Percentiles rank a stretch among this genome's conserved stretches.
phyloP scores from a whole-genome alignment of 1,140 invertebrate genomes.

The Vollenhovia emeryi region DNA sequence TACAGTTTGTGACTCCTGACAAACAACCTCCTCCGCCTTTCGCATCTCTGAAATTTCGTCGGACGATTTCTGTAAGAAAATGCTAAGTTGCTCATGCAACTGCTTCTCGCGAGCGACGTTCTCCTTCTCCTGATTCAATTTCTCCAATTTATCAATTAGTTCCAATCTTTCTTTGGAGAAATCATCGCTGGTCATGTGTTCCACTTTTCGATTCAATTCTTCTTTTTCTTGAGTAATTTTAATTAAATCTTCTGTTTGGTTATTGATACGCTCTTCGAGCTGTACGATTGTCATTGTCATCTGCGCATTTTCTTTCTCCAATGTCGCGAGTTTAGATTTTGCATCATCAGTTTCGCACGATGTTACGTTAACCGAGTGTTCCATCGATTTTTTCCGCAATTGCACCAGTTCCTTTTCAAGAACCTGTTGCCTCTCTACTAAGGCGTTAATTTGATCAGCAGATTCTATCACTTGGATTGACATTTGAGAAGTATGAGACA shows the following conservation, averaged over 20 bases:
- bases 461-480: conserved; percentile 19
- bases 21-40: conserved; percentile 16
- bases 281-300: conserved; percentile 62
- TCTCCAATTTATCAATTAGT: conserved; percentile 57
- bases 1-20: conserved; percentile 16
- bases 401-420: conserved; percentile 61
- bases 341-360: conserved; percentile 67
- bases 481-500: conserved; percentile 1
- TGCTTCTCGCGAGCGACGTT: conserved; percentile 22
- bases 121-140: conserved; percentile 78
- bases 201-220: conserved; percentile 72
- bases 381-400: conserved; percentile 41
- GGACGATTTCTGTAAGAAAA: conserved; percentile 36
- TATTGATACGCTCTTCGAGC: conserved; percentile 61
- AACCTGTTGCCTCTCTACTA: conserved; percentile 57
- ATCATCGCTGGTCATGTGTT: conserved; percentile 50
- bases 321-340: conserved; percentile 70
- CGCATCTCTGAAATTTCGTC: conserved; percentile 35
- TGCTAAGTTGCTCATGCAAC: conserved; percentile 50
- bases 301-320: conserved; percentile 69
- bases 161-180: conserved; percentile 43
- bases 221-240: conserved; percentile 80
- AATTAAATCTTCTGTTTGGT: conserved; percentile 59
- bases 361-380: conserved; percentile 43
- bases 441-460: conserved; percentile 44